phyloP scores from a whole-genome alignment of 1,140 invertebrate genomes.

The Drosophila sp. region DNA sequence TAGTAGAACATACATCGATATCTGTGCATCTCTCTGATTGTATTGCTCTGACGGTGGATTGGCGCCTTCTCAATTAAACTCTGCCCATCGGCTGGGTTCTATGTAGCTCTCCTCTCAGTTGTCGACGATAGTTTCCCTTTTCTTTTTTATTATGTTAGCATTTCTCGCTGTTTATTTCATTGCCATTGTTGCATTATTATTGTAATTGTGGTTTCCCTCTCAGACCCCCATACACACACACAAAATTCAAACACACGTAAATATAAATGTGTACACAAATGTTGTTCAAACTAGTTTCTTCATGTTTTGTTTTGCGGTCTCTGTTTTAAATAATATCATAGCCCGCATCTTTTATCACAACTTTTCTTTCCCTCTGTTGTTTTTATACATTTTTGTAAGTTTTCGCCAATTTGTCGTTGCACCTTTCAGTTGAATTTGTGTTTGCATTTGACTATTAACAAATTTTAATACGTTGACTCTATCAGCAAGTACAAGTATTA shows the following conservation, averaged over 20 bases:
- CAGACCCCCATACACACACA: too few relatives aligned
- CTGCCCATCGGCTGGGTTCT: slow-evolving; percentile 3
- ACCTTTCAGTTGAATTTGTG: slow-evolving; percentile 24
- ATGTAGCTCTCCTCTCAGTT: slow-evolving; percentile 8
- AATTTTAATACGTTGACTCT: slow-evolving; percentile 1
- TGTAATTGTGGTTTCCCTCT: slow-evolving; percentile 53
- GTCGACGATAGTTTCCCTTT: slow-evolving; percentile 32
- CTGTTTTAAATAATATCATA: slow-evolving; percentile 42
- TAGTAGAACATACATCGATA: too few relatives aligned
- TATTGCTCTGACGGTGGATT: slow-evolving; percentile 12
- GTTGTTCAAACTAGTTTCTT: slow-evolving; percentile 75
- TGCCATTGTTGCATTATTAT: slow-evolving; percentile 60
- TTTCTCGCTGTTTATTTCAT: slow-evolving; percentile 48
- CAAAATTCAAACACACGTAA: not conserved
- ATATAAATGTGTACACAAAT: slow-evolving; percentile 44
- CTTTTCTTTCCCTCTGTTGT: slow-evolving; percentile 8
- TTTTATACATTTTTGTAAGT: not conserved
- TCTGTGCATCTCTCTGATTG: slow-evolving; percentile 15
- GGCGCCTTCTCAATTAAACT: slow-evolving; percentile 43
- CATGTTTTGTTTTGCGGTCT: slow-evolving; percentile 54
- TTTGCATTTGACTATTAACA: slow-evolving; percentile 16
- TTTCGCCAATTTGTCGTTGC: slow-evolving; percentile 1
- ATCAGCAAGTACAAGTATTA: not conserved
- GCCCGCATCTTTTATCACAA: slow-evolving; percentile 19
- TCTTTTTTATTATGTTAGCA: slow-evolving; percentile 53